Conservation (phyloP, 2,888 invertebrate species). For the Hydrotaea cyrtoneurina region DNA sequence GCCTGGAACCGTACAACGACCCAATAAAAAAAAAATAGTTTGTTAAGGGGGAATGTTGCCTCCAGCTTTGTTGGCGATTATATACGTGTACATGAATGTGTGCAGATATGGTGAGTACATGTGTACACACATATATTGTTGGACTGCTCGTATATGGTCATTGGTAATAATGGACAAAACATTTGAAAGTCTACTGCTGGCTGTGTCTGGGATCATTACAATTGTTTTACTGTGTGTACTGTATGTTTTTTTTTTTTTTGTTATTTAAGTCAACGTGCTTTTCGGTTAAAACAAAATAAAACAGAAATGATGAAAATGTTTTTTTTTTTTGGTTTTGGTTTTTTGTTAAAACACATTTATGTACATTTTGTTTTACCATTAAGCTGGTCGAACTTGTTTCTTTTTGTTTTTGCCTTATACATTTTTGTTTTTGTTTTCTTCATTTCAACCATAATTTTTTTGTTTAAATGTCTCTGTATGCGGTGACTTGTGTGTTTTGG, state of each 20-base stretch:
- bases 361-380: conserved; percentile 15
- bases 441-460: conserved; percentile 6
- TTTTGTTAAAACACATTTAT: neutral
- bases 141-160: conserved; percentile 10
- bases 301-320: conserved; percentile 12
- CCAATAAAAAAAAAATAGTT: neutral
- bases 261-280: conserved; percentile 30
- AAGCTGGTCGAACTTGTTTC: conserved; percentile 39
- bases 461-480: neutral
- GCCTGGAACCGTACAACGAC: conserved; percentile 8
- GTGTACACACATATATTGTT: neutral
- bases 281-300: conserved; percentile 21
- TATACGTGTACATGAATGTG: neutral
- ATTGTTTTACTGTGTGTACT: neutral
- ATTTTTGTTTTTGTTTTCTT: conserved; percentile 12
- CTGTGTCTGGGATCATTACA: neutral
- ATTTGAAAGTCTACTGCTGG: conserved; percentile 27
- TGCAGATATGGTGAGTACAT: neutral
- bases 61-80: neutral
- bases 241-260: neutral
- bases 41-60: conserved; percentile 12
- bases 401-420: conserved; percentile 23
- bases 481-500: conserved; percentile 1
- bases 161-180: conserved; percentile 35
- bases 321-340: conserved; percentile 6